Evolutionary conservation across 1,140 invertebrate species (phyloP).

Genomic region (Olivierus martensii): DNA sequence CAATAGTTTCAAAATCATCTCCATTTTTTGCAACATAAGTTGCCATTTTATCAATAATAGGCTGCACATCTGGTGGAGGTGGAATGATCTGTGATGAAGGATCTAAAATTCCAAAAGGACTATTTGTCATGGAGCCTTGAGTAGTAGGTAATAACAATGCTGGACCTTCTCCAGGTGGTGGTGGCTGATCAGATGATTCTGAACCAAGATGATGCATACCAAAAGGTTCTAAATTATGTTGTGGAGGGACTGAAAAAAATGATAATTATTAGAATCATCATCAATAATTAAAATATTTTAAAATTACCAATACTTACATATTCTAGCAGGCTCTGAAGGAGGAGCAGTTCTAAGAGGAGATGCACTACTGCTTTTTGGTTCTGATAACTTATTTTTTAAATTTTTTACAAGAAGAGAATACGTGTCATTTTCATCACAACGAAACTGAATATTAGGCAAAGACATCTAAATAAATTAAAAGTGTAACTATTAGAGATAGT

Average conservation of each 20-base stretch:
- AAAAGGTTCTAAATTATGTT: too few relatives aligned
- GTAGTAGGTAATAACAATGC: not conserved
- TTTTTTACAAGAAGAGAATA: constrained; percentile 23
- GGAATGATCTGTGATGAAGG: constrained; percentile 32
- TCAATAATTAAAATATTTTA: too few relatives aligned
- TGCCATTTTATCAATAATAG: constrained; percentile 91
- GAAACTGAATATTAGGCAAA: not conserved
- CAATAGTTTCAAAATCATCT: constrained; percentile 73
- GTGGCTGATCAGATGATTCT: not conserved
- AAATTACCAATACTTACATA: too few relatives aligned
- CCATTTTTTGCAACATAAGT: constrained; percentile 90
- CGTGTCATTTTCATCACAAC: constrained; percentile 10
- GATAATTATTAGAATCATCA: too few relatives aligned
- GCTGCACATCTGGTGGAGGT: constrained; percentile 57
- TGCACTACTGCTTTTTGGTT: not conserved
- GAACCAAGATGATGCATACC: not conserved
- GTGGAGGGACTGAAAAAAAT: too few relatives aligned
- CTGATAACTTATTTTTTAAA: constrained; percentile 16
- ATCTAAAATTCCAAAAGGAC: not conserved
- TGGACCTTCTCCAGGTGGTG: not conserved
- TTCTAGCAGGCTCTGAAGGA: too few relatives aligned
- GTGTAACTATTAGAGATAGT: not conserved
- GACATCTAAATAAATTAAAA: not conserved
- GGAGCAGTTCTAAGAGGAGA: not conserved
- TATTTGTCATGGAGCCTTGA: not conserved